A percentile compares a stretch with the other conserved stretches of the same genome.
These are phyloP conservation scores for Cephalopterus ornatus DNA, from an alignment of 2,113 vertebrate species.

Conservation along the genomic window DNA sequence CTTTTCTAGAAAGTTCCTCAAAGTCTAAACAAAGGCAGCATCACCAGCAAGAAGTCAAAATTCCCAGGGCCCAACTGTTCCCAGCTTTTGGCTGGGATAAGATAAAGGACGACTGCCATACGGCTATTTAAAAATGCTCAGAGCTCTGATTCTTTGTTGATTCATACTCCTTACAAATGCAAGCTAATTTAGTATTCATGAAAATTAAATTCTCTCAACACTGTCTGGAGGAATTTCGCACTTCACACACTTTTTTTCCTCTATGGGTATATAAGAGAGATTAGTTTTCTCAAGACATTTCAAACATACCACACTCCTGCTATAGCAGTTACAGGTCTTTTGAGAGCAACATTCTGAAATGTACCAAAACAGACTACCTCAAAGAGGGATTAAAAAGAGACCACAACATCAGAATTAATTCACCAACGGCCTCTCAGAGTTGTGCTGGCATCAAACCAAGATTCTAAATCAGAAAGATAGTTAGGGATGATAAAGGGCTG, in stretches of 20 bases:
- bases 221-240: background rate
- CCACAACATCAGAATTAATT: background rate
- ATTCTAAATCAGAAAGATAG: conserved; percentile 30
- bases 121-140: background rate
- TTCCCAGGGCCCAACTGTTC: background rate
- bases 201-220: conserved; percentile 16
- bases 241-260: conserved; percentile 16
- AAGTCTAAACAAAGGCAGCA: background rate
- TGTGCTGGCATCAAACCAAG: conserved; percentile 18
- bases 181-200: conserved; percentile 9
- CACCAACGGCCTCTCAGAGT: background rate
- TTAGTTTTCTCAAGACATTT: conserved; percentile 16
- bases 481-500: conserved; percentile 12
- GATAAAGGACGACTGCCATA: background rate
- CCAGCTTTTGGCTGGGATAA: background rate
- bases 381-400: conserved; percentile 16
- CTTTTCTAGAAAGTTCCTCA: background rate
- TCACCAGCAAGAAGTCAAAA: background rate
- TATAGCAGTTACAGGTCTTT: background rate
- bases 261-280: background rate
- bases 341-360: conserved; percentile 28
- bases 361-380: conserved; percentile 32
- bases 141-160: background rate
- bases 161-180: background rate
- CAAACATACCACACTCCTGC: background rate